A percentile compares a stretch with the other conserved stretches of the same genome.
phyloP scores from a whole-genome alignment of 2,113 vertebrate genomes.

The Megaceryle torquata region DNA sequence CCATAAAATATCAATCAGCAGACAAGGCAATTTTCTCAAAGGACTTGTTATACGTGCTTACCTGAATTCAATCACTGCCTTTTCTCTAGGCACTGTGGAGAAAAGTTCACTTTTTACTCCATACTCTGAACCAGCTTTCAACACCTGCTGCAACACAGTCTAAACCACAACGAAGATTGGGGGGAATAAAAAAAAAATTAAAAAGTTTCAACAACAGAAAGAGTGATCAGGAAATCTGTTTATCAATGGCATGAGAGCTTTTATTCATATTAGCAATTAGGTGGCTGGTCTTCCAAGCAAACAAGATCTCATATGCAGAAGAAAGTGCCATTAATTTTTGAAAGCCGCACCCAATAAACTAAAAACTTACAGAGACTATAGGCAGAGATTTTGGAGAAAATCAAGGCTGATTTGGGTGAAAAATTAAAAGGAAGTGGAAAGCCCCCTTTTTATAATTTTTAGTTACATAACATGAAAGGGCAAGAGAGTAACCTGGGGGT shows the following conservation, averaged over 20 bases:
- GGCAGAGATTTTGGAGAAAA: background rate
- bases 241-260: background rate
- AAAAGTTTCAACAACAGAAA: background rate
- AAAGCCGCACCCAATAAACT: background rate
- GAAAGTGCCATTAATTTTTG: background rate
- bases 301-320: background rate
- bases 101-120: conserved; percentile 90
- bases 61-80: conserved; percentile 91
- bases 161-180: conserved; percentile 49
- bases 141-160: conserved; percentile 85
- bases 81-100: conserved; percentile 68
- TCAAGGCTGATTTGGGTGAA: background rate
- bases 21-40: background rate
- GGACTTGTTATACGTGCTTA: conserved; percentile 30
- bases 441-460: background rate
- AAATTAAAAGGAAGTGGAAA: background rate
- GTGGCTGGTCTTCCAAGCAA: background rate
- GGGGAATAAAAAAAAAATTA: background rate
- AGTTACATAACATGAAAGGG: background rate
- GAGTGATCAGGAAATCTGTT: background rate
- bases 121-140: conserved; percentile 75
- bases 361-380: background rate
- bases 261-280: background rate
- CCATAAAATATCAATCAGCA: background rate
- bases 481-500: background rate